Percentiles rank a stretch among this genome's conserved stretches.
phyloP scores from a whole-genome alignment of 2,113 vertebrate species.

The Larimichthys polyactis region DNA sequence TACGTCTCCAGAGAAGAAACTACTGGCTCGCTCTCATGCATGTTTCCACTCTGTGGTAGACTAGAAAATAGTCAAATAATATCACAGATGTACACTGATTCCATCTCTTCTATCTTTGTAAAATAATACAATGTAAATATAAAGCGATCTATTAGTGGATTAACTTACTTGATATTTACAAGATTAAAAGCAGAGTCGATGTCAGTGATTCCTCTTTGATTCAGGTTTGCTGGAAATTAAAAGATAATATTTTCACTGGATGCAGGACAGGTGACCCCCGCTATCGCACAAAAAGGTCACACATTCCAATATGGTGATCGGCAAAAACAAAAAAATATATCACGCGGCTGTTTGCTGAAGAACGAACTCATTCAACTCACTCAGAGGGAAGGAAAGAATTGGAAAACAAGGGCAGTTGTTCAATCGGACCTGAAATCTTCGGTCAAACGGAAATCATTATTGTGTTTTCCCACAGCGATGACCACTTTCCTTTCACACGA shows the following conservation, averaged over 20 bases:
- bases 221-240: conserved; percentile 23
- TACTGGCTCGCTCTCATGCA: conserved; percentile 48
- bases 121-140: neutral
- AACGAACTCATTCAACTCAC: conserved; percentile 70
- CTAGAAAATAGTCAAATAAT: conserved; percentile 41
- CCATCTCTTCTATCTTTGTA: conserved; percentile 16
- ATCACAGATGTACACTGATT: conserved; percentile 54
- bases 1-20: conserved; percentile 62
- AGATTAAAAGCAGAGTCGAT: neutral
- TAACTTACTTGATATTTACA: neutral
- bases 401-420: conserved; percentile 20
- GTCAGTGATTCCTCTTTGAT: conserved; percentile 1
- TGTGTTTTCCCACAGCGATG: conserved; percentile 6
- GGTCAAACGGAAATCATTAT: conserved; percentile 23
- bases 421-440: conserved; percentile 28
- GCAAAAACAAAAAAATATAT: conserved; percentile 5
- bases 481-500: neutral
- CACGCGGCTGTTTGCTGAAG: conserved; percentile 41
- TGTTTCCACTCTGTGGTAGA: conserved; percentile 61
- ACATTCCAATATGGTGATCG: conserved; percentile 64
- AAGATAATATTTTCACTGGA: conserved; percentile 54
- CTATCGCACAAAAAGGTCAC: conserved; percentile 56
- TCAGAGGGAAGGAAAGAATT: conserved; percentile 26
- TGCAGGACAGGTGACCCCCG: conserved; percentile 27
- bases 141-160: neutral